Percentiles rank a stretch among this genome's conserved stretches.
Conservation (phyloP, 2,797 vertebrate genomes). For the Amphiprion clarkii region DNA sequence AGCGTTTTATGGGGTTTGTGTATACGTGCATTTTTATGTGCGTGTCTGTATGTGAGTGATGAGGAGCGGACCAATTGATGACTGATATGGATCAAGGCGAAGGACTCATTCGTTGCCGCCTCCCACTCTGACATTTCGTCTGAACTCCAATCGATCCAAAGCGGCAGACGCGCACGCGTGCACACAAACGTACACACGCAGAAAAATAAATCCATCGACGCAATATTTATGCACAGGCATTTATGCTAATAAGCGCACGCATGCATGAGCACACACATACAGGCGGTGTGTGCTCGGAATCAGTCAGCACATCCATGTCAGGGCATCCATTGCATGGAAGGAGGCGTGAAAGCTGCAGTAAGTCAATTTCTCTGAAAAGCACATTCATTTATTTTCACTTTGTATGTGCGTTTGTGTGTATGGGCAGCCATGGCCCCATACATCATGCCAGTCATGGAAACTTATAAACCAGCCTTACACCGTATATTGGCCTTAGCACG, state of each 20-base stretch:
- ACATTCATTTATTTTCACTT: slow-evolving; percentile 44
- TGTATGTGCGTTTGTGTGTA: slow-evolving; percentile 7
- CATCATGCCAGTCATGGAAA: slow-evolving; percentile 36
- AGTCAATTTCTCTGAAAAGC: slow-evolving; percentile 42
- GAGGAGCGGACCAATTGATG: slow-evolving; percentile 18
- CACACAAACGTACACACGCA: slow-evolving; percentile 4
- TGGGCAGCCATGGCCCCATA: slow-evolving; percentile 21
- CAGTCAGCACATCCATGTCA: slow-evolving; percentile 21
- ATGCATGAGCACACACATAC: background rate
- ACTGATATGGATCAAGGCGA: slow-evolving; percentile 56
- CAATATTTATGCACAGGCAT: slow-evolving; percentile 9
- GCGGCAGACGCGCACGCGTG: slow-evolving; percentile 7
- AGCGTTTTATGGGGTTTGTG: background rate
- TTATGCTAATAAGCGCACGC: slow-evolving; percentile 5
- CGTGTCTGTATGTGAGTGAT: slow-evolving; percentile 7
- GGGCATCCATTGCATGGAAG: slow-evolving; percentile 45
- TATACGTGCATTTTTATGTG: background rate
- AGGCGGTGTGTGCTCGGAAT: slow-evolving; percentile 11
- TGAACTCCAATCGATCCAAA: slow-evolving; percentile 43
- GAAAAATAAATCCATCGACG: slow-evolving; percentile 9
- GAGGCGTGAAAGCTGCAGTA: slow-evolving; percentile 29
- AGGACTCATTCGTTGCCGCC: slow-evolving; percentile 46
- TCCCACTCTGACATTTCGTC: slow-evolving; percentile 53
- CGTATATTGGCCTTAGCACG: background rate
- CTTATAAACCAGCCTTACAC: slow-evolving; percentile 28